phyloP scores from a whole-genome alignment of 2,113 vertebrate genomes.

The Capreolus pygargus region DNA sequence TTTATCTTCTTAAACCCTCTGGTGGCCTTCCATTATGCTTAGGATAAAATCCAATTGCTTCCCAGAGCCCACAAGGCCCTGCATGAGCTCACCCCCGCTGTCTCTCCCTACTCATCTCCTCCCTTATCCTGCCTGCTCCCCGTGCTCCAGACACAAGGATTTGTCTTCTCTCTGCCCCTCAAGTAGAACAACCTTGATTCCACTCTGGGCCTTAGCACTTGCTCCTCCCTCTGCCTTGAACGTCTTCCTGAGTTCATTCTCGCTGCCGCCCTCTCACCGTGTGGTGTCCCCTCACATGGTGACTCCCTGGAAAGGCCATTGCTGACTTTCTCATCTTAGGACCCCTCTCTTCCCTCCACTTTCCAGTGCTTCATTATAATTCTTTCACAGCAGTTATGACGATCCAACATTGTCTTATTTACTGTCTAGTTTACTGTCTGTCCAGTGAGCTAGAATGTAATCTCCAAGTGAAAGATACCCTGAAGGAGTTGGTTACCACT shows the following conservation, averaged over 20 bases:
- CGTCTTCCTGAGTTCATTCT: neutral
- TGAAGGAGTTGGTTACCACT: neutral
- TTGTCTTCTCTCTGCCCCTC: neutral
- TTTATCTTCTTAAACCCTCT: neutral
- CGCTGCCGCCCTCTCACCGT: neutral
- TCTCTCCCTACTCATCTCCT: neutral
- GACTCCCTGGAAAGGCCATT: neutral
- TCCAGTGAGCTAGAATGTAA: neutral
- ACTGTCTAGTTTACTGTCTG: neutral
- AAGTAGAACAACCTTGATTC: too few relatives aligned
- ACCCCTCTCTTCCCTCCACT: neutral
- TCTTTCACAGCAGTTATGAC: neutral
- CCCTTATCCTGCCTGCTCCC: neutral
- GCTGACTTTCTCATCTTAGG: neutral
- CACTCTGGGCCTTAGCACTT: neutral
- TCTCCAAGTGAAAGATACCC: neutral
- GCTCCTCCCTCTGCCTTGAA: neutral
- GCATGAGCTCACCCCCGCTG: neutral
- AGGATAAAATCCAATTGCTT: neutral
- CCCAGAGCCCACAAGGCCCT: neutral
- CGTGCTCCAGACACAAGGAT: accelerated
- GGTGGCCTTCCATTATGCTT: neutral
- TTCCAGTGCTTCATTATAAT: neutral
- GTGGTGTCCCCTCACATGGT: neutral
- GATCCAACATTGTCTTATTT: neutral